A percentile compares a stretch with the other conserved stretches of the same genome.
phyloP scores from a whole-genome alignment of 2,888 invertebrate species.

The Timema podura region DNA sequence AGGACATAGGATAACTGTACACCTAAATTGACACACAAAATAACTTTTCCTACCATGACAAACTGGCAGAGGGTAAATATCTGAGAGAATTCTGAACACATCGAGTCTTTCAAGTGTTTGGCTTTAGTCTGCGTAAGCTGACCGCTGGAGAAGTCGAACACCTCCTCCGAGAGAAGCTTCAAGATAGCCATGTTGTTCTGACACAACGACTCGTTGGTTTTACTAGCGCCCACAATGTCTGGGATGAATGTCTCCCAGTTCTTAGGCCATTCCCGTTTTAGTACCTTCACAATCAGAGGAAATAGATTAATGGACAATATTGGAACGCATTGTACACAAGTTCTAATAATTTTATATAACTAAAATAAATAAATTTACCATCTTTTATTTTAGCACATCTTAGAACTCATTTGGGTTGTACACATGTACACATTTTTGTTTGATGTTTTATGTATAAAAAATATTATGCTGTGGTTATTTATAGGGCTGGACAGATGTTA shows the following conservation, averaged over 20 bases:
- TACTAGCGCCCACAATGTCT: slow-evolving; percentile 98
- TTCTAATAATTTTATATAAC: no score
- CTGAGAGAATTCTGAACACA: slow-evolving; percentile 98
- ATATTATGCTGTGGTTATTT: no score
- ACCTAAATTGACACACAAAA: background rate
- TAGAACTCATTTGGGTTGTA: no score
- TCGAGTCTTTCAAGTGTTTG: slow-evolving; percentile 97
- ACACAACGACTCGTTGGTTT: slow-evolving; percentile 97
- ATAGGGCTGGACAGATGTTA: no score
- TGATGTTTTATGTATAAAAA: no score
- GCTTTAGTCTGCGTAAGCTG: slow-evolving; percentile 99
- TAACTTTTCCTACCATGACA: slow-evolving; percentile 62
- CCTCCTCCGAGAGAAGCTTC: slow-evolving; percentile 95
- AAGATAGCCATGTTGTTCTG: slow-evolving; percentile 99
- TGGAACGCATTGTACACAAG: no score
- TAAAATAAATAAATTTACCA: no score
- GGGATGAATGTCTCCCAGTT: slow-evolving; percentile 99
- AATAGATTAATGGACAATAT: no score
- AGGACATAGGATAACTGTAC: no score
- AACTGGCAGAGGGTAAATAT: slow-evolving; percentile 97
- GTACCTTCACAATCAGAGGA: slow-evolving; percentile 55
- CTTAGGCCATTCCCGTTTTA: slow-evolving; percentile 99
- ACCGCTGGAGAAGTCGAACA: slow-evolving; percentile 97
- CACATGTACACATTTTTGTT: no score
- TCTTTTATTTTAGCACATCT: no score